These are phyloP conservation scores for Cebidichthys violaceus DNA, from an alignment of 2,113 vertebrate species.

Conservation along the genomic window DNA sequence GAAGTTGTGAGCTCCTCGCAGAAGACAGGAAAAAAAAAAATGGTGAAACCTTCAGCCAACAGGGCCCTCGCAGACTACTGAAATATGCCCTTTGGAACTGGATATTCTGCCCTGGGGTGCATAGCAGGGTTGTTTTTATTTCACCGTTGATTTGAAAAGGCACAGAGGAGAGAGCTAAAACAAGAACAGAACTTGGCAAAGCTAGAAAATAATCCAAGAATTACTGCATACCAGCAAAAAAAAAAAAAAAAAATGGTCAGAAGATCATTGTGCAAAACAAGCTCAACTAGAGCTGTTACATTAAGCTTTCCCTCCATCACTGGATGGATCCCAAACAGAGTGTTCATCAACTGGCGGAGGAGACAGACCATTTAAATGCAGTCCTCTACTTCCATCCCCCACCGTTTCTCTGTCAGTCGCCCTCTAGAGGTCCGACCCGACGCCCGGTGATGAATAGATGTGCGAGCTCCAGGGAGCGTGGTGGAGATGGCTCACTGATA, in stretches of 20 bases:
- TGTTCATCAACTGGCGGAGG: slow-evolving; percentile 31
- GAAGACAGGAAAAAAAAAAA: neutral
- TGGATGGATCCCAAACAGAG: slow-evolving; percentile 30
- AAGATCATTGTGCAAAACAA: slow-evolving; percentile 17
- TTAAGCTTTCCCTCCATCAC: neutral
- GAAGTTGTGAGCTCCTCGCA: slow-evolving; percentile 22
- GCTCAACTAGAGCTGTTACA: slow-evolving; percentile 16
- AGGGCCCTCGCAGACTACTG: slow-evolving; percentile 28
- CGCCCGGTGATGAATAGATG: slow-evolving; percentile 37
- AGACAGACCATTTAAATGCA: slow-evolving; percentile 20
- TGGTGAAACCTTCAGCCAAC: slow-evolving; percentile 42
- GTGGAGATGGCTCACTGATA: slow-evolving; percentile 42
- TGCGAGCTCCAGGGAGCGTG: slow-evolving; percentile 7
- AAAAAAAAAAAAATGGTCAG: slow-evolving; percentile 18
- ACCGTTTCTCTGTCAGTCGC: slow-evolving; percentile 2
- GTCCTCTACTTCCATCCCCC: slow-evolving; percentile 19
- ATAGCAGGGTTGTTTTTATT: slow-evolving; percentile 48
- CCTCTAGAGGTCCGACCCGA: slow-evolving; percentile 36
- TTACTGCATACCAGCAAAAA: slow-evolving; percentile 23
- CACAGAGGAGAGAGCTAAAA: slow-evolving; percentile 36
- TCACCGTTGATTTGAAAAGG: slow-evolving; percentile 41
- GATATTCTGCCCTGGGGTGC: slow-evolving; percentile 53
- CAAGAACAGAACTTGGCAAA: slow-evolving; percentile 28
- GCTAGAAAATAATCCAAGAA: slow-evolving; percentile 28
- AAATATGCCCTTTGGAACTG: slow-evolving; percentile 68